Evolutionary conservation across 2,888 invertebrate genomes (phyloP).

Genomic region (Germaria angustata): DNA sequence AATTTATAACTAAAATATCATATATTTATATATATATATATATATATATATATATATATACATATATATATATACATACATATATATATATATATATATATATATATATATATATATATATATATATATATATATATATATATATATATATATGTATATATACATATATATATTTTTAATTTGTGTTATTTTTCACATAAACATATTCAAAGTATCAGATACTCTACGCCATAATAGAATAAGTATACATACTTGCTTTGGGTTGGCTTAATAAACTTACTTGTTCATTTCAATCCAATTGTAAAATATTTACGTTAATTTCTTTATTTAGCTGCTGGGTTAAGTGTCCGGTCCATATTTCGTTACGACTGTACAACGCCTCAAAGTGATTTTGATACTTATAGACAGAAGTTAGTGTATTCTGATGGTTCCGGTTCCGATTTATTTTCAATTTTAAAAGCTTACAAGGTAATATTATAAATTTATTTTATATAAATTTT

Average conservation of each 20-base stretch:
- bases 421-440: slow-evolving; percentile 90
- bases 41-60: no score
- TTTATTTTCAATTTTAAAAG: slow-evolving; percentile 89
- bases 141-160: no score
- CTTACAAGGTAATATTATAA: slow-evolving; percentile 84
- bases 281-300: neutral
- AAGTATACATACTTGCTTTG: neutral
- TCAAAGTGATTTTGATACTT: slow-evolving; percentile 83
- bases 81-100: no score
- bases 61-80: no score
- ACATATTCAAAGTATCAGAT: no score
- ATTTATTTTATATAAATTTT: neutral
- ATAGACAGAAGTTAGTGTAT: slow-evolving; percentile 89
- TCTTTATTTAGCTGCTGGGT: slow-evolving; percentile 85
- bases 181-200: no score
- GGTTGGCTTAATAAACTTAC: neutral
- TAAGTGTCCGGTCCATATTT: slow-evolving; percentile 91
- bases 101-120: no score
- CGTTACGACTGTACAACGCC: slow-evolving; percentile 81
- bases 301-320: neutral
- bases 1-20: no score
- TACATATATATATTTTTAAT: no score
- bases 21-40: no score
- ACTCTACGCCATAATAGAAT: no score
- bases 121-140: no score